Conservation (phyloP, 2,888 invertebrate genomes). For the Mesorhabditis spiculigera region DNA sequence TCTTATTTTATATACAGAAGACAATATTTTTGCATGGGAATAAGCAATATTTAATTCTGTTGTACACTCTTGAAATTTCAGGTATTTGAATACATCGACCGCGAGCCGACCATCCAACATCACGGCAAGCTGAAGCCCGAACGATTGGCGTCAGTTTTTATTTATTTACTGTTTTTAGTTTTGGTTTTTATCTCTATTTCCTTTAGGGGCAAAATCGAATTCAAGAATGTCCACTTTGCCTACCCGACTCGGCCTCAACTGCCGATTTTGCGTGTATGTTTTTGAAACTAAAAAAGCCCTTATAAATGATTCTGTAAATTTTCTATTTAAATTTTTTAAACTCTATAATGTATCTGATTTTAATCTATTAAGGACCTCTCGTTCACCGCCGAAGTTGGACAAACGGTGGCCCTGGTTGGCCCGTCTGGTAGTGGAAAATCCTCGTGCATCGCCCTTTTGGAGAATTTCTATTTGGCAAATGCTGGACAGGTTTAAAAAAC, state of each 20-base stretch:
- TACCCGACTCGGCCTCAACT: slow-evolving; percentile 79
- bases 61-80: not conserved
- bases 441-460: slow-evolving; percentile 61
- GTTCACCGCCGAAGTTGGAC: slow-evolving; percentile 61
- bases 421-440: slow-evolving; percentile 62
- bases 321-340: not conserved
- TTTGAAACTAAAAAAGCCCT: not conserved
- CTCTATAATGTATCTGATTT: not conserved
- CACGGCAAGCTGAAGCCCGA: slow-evolving; percentile 28
- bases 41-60: no score
- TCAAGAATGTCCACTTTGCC: slow-evolving; percentile 74
- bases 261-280: slow-evolving; percentile 69
- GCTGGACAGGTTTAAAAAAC: slow-evolving; percentile 50
- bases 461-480: slow-evolving; percentile 61
- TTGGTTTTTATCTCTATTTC: slow-evolving; percentile 10
- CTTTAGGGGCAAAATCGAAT: slow-evolving; percentile 70
- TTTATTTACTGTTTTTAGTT: not conserved
- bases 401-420: slow-evolving; percentile 61
- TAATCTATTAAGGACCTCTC: slow-evolving; percentile 55
- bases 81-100: slow-evolving; percentile 60
- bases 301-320: not conserved
- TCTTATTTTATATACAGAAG: not conserved
- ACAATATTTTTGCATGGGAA: no score
- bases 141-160: not conserved
- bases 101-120: slow-evolving; percentile 54